phyloP scores from a whole-genome alignment of 2,888 invertebrate genomes.

The Leptura quadrifasciata region DNA sequence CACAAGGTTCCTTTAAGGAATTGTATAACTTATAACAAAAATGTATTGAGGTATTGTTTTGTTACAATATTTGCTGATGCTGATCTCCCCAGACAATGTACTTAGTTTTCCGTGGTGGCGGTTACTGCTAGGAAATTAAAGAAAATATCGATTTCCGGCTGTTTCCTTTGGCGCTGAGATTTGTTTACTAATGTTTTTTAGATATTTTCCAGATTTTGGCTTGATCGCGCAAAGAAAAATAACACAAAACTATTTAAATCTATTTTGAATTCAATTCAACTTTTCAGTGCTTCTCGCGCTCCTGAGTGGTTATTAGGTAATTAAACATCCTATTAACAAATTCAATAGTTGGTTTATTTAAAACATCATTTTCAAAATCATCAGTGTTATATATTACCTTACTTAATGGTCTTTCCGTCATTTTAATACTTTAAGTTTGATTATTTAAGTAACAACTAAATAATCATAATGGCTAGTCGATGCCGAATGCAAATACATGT shows the following conservation, averaged over 20 bases:
- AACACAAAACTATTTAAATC: neutral
- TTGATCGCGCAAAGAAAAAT: neutral
- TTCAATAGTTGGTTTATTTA: constrained; percentile 16
- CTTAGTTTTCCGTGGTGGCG: too few relatives aligned
- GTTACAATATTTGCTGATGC: too few relatives aligned
- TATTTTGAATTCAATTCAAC: neutral
- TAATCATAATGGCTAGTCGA: neutral
- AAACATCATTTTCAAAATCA: constrained; percentile 19
- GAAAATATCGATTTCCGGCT: neutral
- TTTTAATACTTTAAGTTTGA: neutral
- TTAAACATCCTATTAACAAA: constrained; percentile 3
- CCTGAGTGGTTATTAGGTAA: neutral
- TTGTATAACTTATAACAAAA: too few relatives aligned
- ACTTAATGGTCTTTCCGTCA: neutral
- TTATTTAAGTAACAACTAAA: constrained; percentile 13
- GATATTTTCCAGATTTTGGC: neutral
- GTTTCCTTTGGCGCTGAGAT: neutral
- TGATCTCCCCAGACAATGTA: too few relatives aligned
- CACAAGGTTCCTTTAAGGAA: too few relatives aligned
- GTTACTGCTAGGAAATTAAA: neutral
- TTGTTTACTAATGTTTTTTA: neutral
- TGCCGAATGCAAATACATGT: constrained; percentile 1
- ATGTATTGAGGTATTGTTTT: too few relatives aligned
- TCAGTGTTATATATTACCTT: constrained; percentile 15
- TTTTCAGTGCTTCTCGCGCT: neutral